Conservation (phyloP, 2,888 invertebrate genomes). For the Pachydiplax longipennis region DNA sequence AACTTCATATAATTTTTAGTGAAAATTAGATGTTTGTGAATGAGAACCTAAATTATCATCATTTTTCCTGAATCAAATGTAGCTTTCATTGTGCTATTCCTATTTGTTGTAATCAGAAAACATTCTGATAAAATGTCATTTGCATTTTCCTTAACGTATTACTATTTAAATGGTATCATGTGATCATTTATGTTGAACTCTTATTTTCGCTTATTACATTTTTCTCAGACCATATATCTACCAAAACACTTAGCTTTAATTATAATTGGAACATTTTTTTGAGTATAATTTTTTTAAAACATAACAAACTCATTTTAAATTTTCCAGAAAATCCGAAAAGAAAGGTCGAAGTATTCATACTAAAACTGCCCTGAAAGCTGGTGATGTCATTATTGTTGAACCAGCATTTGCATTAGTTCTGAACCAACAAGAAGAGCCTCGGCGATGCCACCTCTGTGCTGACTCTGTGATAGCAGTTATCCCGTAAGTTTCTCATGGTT, state of each 20-base stretch:
- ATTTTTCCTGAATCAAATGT: too few relatives aligned
- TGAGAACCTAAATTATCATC: not conserved
- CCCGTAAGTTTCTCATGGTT: not conserved
- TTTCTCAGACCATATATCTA: too few relatives aligned
- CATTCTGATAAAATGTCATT: too few relatives aligned
- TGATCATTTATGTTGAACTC: too few relatives aligned
- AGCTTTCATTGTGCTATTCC: too few relatives aligned
- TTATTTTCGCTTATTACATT: too few relatives aligned
- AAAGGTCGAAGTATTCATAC: conserved; percentile 8
- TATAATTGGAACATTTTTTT: too few relatives aligned
- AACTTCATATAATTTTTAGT: not conserved
- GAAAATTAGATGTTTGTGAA: not conserved
- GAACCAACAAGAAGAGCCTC: conserved; percentile 1
- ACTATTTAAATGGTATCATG: too few relatives aligned
- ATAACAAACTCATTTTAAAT: not conserved
- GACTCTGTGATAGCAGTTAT: not conserved
- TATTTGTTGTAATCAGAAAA: too few relatives aligned
- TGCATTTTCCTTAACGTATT: too few relatives aligned
- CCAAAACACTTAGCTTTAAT: too few relatives aligned
- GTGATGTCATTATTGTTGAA: not conserved
- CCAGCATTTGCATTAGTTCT: conserved; percentile 7
- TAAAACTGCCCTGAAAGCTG: not conserved
- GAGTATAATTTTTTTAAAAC: too few relatives aligned
- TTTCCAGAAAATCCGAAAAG: not conserved
- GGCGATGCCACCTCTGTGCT: not conserved